These are phyloP conservation scores for Heteropelma amictum DNA, from an alignment of 2,888 invertebrate species.

Conservation along the genomic window DNA sequence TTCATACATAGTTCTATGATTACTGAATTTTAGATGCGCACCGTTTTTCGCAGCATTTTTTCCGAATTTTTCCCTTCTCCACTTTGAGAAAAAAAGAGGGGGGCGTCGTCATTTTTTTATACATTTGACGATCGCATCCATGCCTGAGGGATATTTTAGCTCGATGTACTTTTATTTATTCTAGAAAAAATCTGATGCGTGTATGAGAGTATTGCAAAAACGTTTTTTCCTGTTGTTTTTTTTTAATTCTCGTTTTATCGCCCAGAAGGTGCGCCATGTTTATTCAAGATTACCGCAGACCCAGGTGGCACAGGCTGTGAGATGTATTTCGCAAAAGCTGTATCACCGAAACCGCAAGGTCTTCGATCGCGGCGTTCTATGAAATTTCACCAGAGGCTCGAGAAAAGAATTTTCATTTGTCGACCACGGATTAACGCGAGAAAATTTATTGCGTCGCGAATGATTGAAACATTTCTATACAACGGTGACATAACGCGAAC, in stretches of 20 bases:
- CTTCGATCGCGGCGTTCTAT: constrained; percentile 35
- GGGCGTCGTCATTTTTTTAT: too few species aligned
- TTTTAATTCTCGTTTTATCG: neutral
- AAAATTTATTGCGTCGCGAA: constrained; percentile 21
- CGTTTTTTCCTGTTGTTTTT: constrained; percentile 5
- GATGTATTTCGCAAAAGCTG: constrained; percentile 50
- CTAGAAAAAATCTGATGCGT: neutral
- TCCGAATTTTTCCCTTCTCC: too few species aligned
- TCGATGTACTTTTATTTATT: neutral
- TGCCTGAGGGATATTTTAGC: too few species aligned
- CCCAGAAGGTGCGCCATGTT: constrained; percentile 3
- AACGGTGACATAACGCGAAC: constrained; percentile 9
- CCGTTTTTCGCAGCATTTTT: too few species aligned
- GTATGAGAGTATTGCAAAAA: constrained; percentile 25
- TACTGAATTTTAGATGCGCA: too few species aligned
- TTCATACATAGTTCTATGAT: too few species aligned
- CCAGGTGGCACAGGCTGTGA: constrained; percentile 35
- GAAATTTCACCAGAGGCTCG: constrained; percentile 43
- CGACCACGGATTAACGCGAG: neutral
- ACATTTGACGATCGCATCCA: too few species aligned
- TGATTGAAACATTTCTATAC: constrained; percentile 29
- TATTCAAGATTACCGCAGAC: constrained; percentile 6
- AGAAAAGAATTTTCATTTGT: constrained; percentile 48
- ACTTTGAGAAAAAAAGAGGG: too few species aligned
- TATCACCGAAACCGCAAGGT: constrained; percentile 35